These are phyloP conservation scores for Graptemys geographica DNA, from an alignment of 2,797 vertebrate species.

Conservation along the genomic window DNA sequence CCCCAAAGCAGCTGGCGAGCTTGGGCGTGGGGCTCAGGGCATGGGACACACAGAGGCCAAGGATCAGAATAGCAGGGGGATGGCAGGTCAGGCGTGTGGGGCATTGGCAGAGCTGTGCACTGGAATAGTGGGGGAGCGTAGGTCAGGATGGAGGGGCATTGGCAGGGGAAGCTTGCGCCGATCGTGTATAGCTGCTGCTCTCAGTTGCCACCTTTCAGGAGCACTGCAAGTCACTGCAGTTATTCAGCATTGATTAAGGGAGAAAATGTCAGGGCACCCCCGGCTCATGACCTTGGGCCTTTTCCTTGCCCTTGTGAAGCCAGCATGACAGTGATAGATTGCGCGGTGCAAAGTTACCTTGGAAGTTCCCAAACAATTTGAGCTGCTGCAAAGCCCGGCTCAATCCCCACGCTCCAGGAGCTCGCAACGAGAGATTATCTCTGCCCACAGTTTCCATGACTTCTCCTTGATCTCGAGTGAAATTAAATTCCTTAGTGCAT, in stretches of 20 bases:
- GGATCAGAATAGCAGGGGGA: background rate
- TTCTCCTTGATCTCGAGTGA: constrained; percentile 12
- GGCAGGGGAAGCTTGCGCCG: background rate
- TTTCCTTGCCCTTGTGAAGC: background rate
- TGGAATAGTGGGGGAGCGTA: background rate
- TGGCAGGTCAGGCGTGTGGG: background rate
- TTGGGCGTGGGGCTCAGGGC: background rate
- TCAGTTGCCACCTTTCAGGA: background rate
- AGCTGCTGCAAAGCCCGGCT: background rate
- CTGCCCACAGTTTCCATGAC: background rate
- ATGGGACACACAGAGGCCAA: too few species aligned
- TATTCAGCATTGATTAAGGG: background rate
- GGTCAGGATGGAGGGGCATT: background rate
- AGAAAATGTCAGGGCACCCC: background rate
- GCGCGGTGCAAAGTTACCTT: background rate
- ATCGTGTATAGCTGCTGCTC: background rate
- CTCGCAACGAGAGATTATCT: background rate
- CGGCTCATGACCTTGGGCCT: background rate
- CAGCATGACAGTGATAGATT: background rate
- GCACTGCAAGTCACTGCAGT: background rate
- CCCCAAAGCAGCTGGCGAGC: background rate
- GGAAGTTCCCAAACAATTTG: background rate
- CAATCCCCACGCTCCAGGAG: background rate
- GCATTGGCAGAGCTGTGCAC: background rate
- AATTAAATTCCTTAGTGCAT: background rate